These are phyloP conservation scores for Lypha dubia DNA, from an alignment of 2,888 invertebrate genomes.

Conservation along the genomic window DNA sequence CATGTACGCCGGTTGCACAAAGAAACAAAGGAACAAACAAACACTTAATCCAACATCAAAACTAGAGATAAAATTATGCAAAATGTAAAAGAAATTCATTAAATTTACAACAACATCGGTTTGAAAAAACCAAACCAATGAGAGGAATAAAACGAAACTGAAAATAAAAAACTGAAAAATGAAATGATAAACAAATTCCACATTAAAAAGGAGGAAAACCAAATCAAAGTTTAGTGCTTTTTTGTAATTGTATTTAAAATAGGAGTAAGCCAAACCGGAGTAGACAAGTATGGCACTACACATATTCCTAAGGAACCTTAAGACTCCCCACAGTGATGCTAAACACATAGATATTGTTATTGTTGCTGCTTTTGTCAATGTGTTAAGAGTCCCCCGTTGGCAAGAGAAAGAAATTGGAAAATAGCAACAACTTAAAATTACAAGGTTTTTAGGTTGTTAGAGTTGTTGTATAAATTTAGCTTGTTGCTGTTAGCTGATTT, in stretches of 20 bases:
- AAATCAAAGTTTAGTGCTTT: constrained; percentile 44
- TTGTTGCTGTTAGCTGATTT: constrained; percentile 55
- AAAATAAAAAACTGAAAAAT: not conserved
- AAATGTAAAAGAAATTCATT: constrained; percentile 5
- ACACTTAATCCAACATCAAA: not conserved
- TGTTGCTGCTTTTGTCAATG: constrained; percentile 48
- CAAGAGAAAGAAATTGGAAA: constrained; percentile 31
- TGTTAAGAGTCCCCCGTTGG: constrained; percentile 62
- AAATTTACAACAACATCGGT: not conserved
- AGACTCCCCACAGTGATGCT: constrained; percentile 24
- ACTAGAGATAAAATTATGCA: constrained; percentile 25
- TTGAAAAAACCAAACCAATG: constrained; percentile 5
- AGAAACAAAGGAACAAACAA: not conserved
- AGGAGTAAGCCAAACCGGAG: not conserved
- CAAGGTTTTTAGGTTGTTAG: constrained; percentile 2
- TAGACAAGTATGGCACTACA: constrained; percentile 18
- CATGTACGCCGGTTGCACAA: not conserved
- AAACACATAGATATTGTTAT: not conserved
- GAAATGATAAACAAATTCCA: constrained; percentile 5
- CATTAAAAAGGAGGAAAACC: constrained; percentile 29
- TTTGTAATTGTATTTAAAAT: constrained; percentile 26
- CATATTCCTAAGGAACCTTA: constrained; percentile 6
- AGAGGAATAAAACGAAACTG: constrained; percentile 13
- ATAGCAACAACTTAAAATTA: constrained; percentile 12
- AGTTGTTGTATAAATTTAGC: constrained; percentile 37